Conservation (phyloP, 2,113 vertebrate genomes). For the Pogona vitticeps region DNA sequence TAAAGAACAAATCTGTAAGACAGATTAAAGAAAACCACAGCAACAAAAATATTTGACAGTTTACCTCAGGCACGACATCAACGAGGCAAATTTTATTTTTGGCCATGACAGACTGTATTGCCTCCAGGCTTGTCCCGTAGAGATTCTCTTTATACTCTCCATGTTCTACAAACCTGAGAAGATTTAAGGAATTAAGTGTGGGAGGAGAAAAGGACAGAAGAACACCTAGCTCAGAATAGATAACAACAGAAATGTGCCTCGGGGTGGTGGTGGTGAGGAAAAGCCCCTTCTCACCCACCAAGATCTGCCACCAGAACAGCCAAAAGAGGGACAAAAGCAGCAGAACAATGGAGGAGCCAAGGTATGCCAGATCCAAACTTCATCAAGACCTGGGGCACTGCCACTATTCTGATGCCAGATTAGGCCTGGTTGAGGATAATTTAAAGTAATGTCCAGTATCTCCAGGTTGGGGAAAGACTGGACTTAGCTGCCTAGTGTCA, state of each 20-base stretch:
- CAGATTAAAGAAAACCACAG: neutral
- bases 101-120: constrained; percentile 84
- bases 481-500: too few relatives aligned
- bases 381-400: too few relatives aligned
- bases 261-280: too few relatives aligned
- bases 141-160: constrained; percentile 94
- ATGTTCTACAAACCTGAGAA: constrained; percentile 88
- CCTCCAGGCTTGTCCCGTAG: constrained; percentile 92
- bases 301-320: too few relatives aligned
- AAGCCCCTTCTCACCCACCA: too few relatives aligned
- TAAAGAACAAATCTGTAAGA: constrained; percentile 3
- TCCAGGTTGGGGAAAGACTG: too few relatives aligned
- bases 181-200: neutral
- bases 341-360: too few relatives aligned
- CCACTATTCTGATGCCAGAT: too few relatives aligned
- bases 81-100: constrained; percentile 91
- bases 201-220: neutral
- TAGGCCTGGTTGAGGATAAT: too few relatives aligned
- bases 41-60: neutral
- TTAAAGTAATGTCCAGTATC: too few relatives aligned
- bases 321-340: too few relatives aligned
- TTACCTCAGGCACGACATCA: constrained; percentile 93
- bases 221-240: neutral
- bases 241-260: neutral
- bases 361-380: too few relatives aligned